Conservation (phyloP, 2,888 invertebrate species). For the Melangyna quadrimaculata region DNA sequence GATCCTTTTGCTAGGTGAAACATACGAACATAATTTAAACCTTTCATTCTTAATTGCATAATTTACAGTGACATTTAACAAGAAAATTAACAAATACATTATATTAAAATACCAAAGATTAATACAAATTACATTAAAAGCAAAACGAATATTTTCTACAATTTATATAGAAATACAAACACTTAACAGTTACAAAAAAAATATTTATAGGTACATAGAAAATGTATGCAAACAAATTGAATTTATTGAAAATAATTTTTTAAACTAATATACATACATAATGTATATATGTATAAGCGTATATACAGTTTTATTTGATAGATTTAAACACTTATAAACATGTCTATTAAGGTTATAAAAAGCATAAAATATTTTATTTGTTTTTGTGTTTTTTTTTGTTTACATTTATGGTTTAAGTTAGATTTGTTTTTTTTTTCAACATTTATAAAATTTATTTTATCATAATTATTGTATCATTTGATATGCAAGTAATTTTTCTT, state of each 20-base stretch:
- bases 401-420: slow-evolving; percentile 45
- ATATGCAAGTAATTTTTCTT: slow-evolving; percentile 66
- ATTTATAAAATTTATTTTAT: slow-evolving; percentile 40
- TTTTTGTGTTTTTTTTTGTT: slow-evolving; percentile 57
- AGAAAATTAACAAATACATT: not conserved
- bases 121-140: not conserved
- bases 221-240: not conserved
- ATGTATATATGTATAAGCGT: not conserved
- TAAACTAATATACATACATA: not conserved
- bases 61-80: slow-evolving; percentile 15
- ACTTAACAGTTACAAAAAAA: slow-evolving; percentile 6
- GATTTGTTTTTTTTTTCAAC: slow-evolving; percentile 9
- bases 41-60: not conserved
- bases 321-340: slow-evolving; percentile 40
- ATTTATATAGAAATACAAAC: slow-evolving; percentile 3
- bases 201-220: not conserved
- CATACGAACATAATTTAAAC: not conserved
- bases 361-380: slow-evolving; percentile 33
- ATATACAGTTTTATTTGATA: slow-evolving; percentile 12
- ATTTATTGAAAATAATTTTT: not conserved
- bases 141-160: not conserved
- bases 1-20: slow-evolving; percentile 9
- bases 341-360: slow-evolving; percentile 39
- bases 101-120: not conserved
- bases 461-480: slow-evolving; percentile 74